Percentiles rank a stretch among this genome's conserved stretches.
Evolutionary conservation across 2,888 invertebrate genomes (phyloP).

Genomic region (Hirtodrosophila histrioides): DNA sequence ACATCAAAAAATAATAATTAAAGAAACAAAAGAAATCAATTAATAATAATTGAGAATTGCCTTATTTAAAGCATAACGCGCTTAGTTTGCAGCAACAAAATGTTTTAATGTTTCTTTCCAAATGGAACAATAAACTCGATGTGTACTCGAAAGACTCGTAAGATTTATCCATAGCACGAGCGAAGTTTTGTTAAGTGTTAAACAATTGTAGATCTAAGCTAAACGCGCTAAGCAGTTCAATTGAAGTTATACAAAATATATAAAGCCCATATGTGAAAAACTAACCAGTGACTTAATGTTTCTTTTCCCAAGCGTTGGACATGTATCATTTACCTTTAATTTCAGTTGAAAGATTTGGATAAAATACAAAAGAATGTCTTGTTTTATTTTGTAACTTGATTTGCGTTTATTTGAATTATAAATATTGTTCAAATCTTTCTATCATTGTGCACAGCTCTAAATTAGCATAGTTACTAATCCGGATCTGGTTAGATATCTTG

Average conservation of each 20-base stretch:
- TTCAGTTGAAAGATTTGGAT: constrained; percentile 12
- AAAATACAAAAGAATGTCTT: not conserved
- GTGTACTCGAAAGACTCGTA: constrained; percentile 37
- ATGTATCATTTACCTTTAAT: constrained; percentile 13
- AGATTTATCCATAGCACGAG: constrained; percentile 41
- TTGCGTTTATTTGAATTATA: constrained; percentile 31
- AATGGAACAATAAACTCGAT: constrained; percentile 40
- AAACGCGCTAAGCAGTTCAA: constrained; percentile 54
- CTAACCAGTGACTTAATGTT: constrained; percentile 17
- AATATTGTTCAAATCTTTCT: constrained; percentile 77
- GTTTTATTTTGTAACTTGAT: constrained; percentile 18
- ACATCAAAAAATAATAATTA: constrained; percentile 4
- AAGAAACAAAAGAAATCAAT: constrained; percentile 12
- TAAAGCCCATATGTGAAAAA: constrained; percentile 35
- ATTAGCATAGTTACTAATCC: constrained; percentile 21
- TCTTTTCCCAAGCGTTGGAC: constrained; percentile 3
- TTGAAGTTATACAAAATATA: constrained; percentile 48
- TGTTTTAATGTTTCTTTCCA: constrained; percentile 38
- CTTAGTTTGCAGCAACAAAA: constrained; percentile 73
- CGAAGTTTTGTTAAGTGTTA: constrained; percentile 46
- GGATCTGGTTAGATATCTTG: constrained; percentile 17
- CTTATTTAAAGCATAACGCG: constrained; percentile 73
- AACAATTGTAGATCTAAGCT: constrained; percentile 50
- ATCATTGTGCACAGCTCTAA: constrained; percentile 68
- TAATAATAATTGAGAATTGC: constrained; percentile 48